Evolutionary conservation across 2,113 vertebrate genomes (phyloP), one percentile per base, ranked within the genome.

Genomic region (Nipponia nippon): DNA sequence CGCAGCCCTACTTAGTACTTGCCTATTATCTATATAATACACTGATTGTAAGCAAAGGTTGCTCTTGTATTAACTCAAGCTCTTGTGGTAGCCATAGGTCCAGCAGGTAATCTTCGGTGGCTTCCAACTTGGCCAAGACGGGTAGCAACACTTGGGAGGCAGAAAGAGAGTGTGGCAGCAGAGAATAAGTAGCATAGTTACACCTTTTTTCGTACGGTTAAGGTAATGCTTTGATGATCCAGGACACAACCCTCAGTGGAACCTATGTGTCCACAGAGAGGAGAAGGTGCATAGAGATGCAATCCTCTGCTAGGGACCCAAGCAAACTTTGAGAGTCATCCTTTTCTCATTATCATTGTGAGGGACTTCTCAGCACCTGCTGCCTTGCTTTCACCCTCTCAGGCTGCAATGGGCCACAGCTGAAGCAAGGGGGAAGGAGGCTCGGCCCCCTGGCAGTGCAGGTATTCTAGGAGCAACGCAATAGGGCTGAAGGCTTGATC

Each of bases 201-300:
- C 30, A 25, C 34, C 10, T 22, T 12, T 53, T 38, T 20, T 2
- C 3, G 1, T 56, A 2, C 4, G 9, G 42, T 15, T 38, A 15
- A 22, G 15, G 38, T 42, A 66, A 62, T 0, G 6, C n/a, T 90
- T 36, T 52, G 61, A 3, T 20, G 23, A 55, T 38, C 38, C 83
- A 67, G n/a, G 23, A 47, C 61, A 55, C 44, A 40, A 61, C 65
- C 16, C 32, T 23, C 20, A 20, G 44, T 44, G 26, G 46, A 56
- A 44, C 4, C 9, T 50, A 1, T 0, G 0, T 40, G 23, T 26
- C 23, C 11, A 23, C 44, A 61, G 23, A 55, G 9, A 73, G 34
- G 34, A 82, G 32, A 55, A 77, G 15, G n/a, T 77, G 4, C 14
- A 16, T 0, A 34, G 30, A 53, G 21, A 53, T 11, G 3, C 15